Percentiles rank a stretch among this genome's conserved stretches.
These are phyloP conservation scores for Amniataba percoides DNA, from an alignment of 2,797 vertebrate species.

Conservation along the genomic window DNA sequence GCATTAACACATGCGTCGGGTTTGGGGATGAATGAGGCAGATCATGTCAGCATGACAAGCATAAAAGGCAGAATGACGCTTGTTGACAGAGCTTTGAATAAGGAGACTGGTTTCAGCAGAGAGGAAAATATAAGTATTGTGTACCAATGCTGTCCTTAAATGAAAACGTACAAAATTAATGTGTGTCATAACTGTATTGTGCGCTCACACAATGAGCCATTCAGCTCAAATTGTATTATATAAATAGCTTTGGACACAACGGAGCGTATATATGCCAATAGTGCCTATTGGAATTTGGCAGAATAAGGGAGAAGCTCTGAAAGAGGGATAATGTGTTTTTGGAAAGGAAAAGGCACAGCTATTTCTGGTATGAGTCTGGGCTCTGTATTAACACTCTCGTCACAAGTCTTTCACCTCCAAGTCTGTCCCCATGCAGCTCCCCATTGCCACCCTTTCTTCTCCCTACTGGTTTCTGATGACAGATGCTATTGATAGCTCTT, in stretches of 20 bases:
- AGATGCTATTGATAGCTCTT: constrained; percentile 70
- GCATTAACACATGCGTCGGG: constrained; percentile 11
- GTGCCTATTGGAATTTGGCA: constrained; percentile 74
- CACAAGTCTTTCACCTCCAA: constrained; percentile 59
- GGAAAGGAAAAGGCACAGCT: constrained; percentile 58
- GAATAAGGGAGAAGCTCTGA: constrained; percentile 65
- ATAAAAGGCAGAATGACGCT: constrained; percentile 54
- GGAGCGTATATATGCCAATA: constrained; percentile 70
- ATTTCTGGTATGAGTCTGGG: constrained; percentile 54
- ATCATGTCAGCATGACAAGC: constrained; percentile 43
- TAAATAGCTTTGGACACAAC: constrained; percentile 70
- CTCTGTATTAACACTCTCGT: constrained; percentile 55
- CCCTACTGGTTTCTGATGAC: constrained; percentile 55
- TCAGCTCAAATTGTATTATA: constrained; percentile 76
- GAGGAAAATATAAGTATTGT: constrained; percentile 42
- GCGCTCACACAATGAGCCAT: constrained; percentile 71
- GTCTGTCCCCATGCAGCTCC: constrained; percentile 32
- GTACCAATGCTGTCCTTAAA: constrained; percentile 61
- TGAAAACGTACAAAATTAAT: constrained; percentile 69
- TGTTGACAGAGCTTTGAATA: constrained; percentile 60
- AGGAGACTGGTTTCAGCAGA: constrained; percentile 38
- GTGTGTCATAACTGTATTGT: constrained; percentile 76
- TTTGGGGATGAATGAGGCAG: constrained; percentile 38
- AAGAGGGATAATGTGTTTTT: constrained; percentile 77
- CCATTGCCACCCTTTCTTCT: constrained; percentile 8